Percentiles rank a stretch among this genome's conserved stretches.
Evolutionary conservation across 2,113 vertebrate species (phyloP).

Genomic region (Plecturocebus donacophilus): DNA sequence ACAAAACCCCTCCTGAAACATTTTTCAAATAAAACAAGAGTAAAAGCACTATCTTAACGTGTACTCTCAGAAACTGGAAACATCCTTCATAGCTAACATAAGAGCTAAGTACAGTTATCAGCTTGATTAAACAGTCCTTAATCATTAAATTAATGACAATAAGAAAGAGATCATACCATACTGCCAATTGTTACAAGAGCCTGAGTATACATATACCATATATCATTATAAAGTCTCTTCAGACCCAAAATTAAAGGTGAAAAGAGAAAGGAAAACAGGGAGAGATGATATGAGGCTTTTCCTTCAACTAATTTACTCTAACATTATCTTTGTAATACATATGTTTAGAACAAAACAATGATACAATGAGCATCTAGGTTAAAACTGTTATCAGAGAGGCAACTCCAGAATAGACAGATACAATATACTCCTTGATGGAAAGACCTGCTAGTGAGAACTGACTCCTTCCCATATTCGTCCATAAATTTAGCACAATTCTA

Average conservation of each 20-base stretch:
- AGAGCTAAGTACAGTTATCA: not conserved
- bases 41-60: not conserved
- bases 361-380: not conserved
- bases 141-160: not conserved
- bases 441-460: not conserved
- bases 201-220: not conserved
- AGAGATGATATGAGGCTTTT: not conserved
- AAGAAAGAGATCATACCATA: not conserved
- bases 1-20: not conserved
- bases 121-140: not conserved
- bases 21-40: not conserved
- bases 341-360: not conserved
- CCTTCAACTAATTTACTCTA: not conserved
- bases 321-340: not conserved
- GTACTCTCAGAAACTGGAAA: not conserved
- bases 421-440: not conserved
- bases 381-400: not conserved
- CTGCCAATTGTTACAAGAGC: not conserved
- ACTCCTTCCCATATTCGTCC: slow-evolving; percentile 21
- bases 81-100: not conserved
- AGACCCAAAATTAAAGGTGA: not conserved
- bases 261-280: not conserved
- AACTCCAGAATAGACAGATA: not conserved
- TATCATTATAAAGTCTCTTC: not conserved
- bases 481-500: slow-evolving; percentile 21